These are phyloP conservation scores for Aleadryas rufinucha DNA, from an alignment of 2,113 vertebrate species.

Conservation along the genomic window DNA sequence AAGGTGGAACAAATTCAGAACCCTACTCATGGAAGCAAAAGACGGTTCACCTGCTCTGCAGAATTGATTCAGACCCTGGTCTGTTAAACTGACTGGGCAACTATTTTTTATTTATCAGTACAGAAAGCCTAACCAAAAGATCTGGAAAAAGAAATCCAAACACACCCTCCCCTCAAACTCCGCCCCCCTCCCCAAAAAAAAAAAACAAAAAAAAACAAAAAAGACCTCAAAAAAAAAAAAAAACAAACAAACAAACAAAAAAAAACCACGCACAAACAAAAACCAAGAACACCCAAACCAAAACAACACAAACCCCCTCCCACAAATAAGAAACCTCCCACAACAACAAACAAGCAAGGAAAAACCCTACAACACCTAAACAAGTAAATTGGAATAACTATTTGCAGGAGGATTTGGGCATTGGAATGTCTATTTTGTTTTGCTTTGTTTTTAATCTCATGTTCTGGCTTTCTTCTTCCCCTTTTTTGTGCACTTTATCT, in stretches of 20 bases:
- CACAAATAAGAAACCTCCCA: no score
- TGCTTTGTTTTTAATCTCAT: background rate
- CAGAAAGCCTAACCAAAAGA: background rate
- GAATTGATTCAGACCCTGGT: background rate
- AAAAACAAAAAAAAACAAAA: no score
- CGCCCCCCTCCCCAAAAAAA: no score
- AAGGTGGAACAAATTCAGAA: background rate
- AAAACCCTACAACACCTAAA: background rate
- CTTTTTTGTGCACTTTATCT: background rate
- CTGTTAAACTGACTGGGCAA: background rate
- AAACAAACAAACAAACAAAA: background rate
- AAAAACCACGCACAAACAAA: no score
- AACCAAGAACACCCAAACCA: background rate
- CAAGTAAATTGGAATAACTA: background rate
- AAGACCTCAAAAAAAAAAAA: background rate
- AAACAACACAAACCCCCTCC: background rate
- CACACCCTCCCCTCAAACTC: accelerated
- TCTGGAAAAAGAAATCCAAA: accelerated
- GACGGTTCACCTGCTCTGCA: background rate
- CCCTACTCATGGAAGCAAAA: background rate
- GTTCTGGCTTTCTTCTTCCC: background rate
- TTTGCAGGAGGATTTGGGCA: accelerated
- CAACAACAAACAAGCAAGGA: no score
- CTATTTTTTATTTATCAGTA: background rate
- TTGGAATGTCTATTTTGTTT: background rate